phyloP scores from a whole-genome alignment of 1,140 invertebrate genomes.

The Chlorops oryzae region DNA sequence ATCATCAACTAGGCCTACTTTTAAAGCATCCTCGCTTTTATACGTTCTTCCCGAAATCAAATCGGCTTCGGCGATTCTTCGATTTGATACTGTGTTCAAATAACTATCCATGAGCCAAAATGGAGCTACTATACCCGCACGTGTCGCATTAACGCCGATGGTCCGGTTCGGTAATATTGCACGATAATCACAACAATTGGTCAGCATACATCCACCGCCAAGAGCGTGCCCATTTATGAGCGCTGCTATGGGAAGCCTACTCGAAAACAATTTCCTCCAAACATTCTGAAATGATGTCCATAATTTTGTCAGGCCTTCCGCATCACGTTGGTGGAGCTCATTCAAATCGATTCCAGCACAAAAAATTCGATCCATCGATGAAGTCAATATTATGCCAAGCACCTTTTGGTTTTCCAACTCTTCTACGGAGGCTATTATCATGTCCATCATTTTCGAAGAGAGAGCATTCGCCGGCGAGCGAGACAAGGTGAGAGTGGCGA shows the following conservation, averaged over 20 bases:
- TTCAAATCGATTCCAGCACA: slow-evolving; percentile 73
- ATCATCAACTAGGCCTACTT: slow-evolving; percentile 65
- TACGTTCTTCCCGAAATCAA: slow-evolving; percentile 64
- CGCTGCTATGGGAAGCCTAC: slow-evolving; percentile 1
- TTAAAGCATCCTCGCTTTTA: slow-evolving; percentile 64
- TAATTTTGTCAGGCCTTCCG: slow-evolving; percentile 58
- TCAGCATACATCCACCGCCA: slow-evolving; percentile 71
- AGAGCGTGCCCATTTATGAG: slow-evolving; percentile 58
- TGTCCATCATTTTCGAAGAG: slow-evolving; percentile 62
- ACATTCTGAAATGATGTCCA: slow-evolving; percentile 51
- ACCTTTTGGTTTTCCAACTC: slow-evolving; percentile 57
- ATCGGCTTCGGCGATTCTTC: slow-evolving; percentile 59
- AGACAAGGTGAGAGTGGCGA: slow-evolving; percentile 64
- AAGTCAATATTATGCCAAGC: slow-evolving; percentile 73
- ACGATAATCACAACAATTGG: slow-evolving; percentile 73
- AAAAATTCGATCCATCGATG: slow-evolving; percentile 66
- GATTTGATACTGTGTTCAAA: slow-evolving; percentile 19
- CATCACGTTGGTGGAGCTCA: slow-evolving; percentile 73
- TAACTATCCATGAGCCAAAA: slow-evolving; percentile 61
- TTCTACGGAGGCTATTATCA: slow-evolving; percentile 57
- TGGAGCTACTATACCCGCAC: slow-evolving; percentile 63
- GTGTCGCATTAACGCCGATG: slow-evolving; percentile 72
- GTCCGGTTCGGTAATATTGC: slow-evolving; percentile 65
- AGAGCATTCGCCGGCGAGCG: slow-evolving; percentile 71
- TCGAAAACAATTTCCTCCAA: background rate